Conservation (phyloP, 2,113 vertebrate genomes). For the Erinaceus europaeus region DNA sequence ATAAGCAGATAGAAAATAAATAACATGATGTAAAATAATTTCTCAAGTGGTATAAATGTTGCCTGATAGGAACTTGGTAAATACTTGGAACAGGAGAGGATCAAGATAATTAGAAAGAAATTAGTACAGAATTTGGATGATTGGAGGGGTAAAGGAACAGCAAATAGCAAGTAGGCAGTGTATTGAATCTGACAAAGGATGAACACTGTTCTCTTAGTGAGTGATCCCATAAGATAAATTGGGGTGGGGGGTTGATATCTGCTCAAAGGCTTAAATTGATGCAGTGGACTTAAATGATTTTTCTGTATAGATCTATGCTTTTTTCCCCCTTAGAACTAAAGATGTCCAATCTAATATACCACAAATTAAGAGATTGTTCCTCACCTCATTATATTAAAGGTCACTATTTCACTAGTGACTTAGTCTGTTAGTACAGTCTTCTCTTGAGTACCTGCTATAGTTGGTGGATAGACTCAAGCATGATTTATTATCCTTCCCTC, state of each 20-base stretch:
- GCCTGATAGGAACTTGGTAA: background rate
- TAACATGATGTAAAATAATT: background rate
- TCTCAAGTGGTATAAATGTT: background rate
- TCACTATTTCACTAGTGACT: background rate
- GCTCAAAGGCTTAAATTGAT: background rate
- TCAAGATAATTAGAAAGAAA: background rate
- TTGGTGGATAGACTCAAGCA: background rate
- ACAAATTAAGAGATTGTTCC: background rate
- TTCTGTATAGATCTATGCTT: background rate
- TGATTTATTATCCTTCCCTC: background rate
- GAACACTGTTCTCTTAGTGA: background rate
- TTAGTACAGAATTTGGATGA: background rate
- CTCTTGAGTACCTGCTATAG: background rate
- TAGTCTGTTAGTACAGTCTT: background rate
- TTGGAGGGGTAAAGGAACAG: background rate
- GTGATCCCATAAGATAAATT: background rate
- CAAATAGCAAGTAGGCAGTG: background rate
- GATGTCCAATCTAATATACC: background rate
- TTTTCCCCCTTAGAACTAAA: conserved; percentile 5
- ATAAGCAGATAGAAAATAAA: background rate
- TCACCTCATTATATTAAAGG: background rate
- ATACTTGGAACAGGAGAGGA: background rate
- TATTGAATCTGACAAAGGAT: background rate
- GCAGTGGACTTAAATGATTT: background rate
- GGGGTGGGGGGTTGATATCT: background rate